Percentiles rank a stretch among this genome's conserved stretches.
Evolutionary conservation across 2,888 invertebrate species (phyloP).

Genomic region (Ischnura elegans): DNA sequence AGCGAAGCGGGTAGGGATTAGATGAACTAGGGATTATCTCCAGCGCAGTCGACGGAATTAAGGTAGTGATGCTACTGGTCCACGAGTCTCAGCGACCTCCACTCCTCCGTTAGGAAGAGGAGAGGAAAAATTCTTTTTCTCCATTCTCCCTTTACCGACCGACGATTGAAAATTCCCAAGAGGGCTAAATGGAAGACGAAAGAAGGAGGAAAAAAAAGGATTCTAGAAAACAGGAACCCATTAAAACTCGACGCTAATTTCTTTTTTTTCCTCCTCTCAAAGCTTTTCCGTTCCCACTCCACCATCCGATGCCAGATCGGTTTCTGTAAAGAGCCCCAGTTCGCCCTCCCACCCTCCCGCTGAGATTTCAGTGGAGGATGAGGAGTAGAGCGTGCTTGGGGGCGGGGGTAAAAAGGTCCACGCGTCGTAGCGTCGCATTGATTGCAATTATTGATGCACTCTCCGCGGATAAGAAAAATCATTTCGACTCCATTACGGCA

Average conservation of each 20-base stretch:
- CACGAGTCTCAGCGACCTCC: background rate
- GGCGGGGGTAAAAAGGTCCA: background rate
- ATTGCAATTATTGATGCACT: no score
- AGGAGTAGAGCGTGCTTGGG: background rate
- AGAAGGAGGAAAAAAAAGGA: background rate
- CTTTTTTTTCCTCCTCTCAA: background rate
- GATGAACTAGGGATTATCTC: background rate
- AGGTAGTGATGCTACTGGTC: background rate
- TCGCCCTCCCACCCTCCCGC: background rate
- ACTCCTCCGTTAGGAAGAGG: background rate
- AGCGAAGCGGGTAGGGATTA: no score
- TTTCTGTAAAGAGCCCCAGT: background rate
- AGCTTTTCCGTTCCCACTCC: background rate
- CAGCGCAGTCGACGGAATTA: background rate
- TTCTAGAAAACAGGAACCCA: slow-evolving; percentile 26
- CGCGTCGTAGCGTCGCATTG: no score
- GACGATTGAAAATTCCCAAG: background rate
- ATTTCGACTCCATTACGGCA: no score
- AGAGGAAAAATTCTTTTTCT: background rate
- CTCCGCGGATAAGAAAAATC: no score
- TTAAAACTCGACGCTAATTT: background rate
- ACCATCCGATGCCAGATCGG: background rate
- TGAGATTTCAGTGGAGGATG: background rate
- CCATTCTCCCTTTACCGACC: background rate
- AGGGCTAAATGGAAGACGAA: background rate